These are phyloP conservation scores for Craniophora ligustri DNA, from an alignment of 2,888 invertebrate species.

Conservation along the genomic window DNA sequence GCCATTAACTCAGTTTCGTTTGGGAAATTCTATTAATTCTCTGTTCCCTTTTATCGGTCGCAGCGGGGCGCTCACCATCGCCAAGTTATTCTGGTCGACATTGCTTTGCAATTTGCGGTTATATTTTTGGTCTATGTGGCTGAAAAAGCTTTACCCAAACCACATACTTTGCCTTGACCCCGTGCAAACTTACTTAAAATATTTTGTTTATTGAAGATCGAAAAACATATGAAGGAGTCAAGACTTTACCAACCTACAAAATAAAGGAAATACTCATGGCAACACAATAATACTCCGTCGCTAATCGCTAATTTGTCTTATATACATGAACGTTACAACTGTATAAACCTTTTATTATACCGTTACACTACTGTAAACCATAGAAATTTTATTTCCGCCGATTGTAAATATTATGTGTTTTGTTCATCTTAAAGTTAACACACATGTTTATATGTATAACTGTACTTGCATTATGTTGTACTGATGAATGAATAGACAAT, in stretches of 20 bases:
- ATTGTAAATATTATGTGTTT: not conserved
- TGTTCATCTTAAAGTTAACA: not conserved
- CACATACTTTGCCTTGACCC: conserved; percentile 15
- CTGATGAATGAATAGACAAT: conserved; percentile 1
- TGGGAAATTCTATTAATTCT: conserved; percentile 67
- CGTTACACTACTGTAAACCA: conserved; percentile 1
- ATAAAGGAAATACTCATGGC: conserved; percentile 6
- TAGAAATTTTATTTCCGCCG: not conserved
- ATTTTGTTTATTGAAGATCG: too few relatives aligned
- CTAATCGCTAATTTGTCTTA: conserved; percentile 27
- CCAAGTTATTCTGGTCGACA: conserved; percentile 49
- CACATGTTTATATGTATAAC: not conserved
- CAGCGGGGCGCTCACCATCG: conserved; percentile 39
- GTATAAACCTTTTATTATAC: conserved; percentile 9
- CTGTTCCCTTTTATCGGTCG: conserved; percentile 49
- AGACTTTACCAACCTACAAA: not conserved
- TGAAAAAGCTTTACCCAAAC: conserved; percentile 33
- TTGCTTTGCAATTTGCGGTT: conserved; percentile 43
- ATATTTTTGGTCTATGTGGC: conserved; percentile 28
- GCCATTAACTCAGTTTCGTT: conserved; percentile 64
- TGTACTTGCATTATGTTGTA: not conserved
- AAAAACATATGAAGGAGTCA: not conserved
- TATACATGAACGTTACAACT: conserved; percentile 15
- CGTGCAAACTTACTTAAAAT: conserved; percentile 19
- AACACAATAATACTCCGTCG: conserved; percentile 3